Base-by-base conservation (phyloP, 2,797 vertebrate genomes). In the Pangasius larnaudii region DNA sequence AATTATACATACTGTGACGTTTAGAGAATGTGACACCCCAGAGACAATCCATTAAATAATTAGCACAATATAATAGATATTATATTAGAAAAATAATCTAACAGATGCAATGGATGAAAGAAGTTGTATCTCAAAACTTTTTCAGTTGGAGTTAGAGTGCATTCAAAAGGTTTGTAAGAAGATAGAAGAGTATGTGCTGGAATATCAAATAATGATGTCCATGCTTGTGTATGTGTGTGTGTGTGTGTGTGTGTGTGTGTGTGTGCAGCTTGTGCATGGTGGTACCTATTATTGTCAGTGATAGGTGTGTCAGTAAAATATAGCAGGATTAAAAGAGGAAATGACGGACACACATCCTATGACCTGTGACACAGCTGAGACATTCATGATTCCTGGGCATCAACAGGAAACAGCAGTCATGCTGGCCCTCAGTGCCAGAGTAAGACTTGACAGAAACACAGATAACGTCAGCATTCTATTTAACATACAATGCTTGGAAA, bases 361-460 rank as follows among this genome's bases (percentile, higher is more conserved):
- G 91, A 96, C 93, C 95, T 94, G 59, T 95, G 94, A 96, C 93
- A 91, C 89, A 39, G 89, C 90, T 89, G 86, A 94, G 91, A 91
- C 87, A 91, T 94, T 94, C 89, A 92, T 91, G 91, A 91, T 93
- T 93, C 91, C 87, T 92, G 92, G 95, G 94, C 92, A 96, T 96
- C 96, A 96, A 96, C 95, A 97, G 96, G 96, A 97, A 96, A 95
- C 90, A 90, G 89, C 84, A 89, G 90, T 90, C 90, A 94, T 93
- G 86, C 90, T 86, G 90, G 85, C 79, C 22, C 53, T n/a, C 53
- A 46, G 56, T 61, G 82, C 33, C 67, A 77, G 71, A 22, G 18
- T 33, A 19, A 85, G 49, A 33, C 61, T 27, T 27, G n/a, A 53
- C 42, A 58, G 59, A 30, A 36, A 18, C 14, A 42, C 6, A 8